Evolutionary conservation across 2,888 invertebrate genomes (phyloP), one percentile per base, ranked within the genome.

Genomic region (Pristionchus japonicus): DNA sequence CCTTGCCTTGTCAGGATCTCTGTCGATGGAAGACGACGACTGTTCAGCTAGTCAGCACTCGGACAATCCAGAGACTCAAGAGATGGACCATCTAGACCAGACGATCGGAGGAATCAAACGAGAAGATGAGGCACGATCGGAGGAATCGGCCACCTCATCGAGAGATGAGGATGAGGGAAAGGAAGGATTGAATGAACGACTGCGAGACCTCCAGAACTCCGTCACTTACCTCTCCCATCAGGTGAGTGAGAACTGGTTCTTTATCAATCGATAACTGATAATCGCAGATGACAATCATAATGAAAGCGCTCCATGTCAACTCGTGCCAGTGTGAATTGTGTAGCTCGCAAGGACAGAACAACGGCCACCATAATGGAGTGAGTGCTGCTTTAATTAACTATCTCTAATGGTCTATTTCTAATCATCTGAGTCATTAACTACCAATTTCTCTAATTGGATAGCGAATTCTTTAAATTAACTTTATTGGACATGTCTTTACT

Each of bases 1-100:
- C 47, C 3, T 80, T 49, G 34, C 34, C 82, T 43, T 83, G 40
- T 49, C 49, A 52, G 52, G 52, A 7, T 34, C 31, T 82, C 77
- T n/a, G n/a, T 77, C 77, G 23, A 83, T 83, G 82, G 82, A 83
- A 49, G 82, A 83, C 52, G 82, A 83, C 52, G 82, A 83, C n/a
- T 83, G 82, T 23, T 83, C 82, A 9, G 82, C 52, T 7, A 83
- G 82, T 52, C 82, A 83, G 37, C 49, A 52, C 52, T 83, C 82
- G 15, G 82, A 83, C 20, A 83, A 49, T 34, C 82, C 34, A 4
- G 82, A 83, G 52, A 15, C 15, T 34, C 82, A 52, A 3, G 82
- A 83, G n/a, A 83, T 83, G 52, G 82, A 83, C 23, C 49, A 83
- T 52, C 34, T 52, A 34, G 82, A 83, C 3, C 27, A 83, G 34